Evolutionary conservation across 2,113 vertebrate genomes (phyloP).

Genomic region (Herpetotheres cachinnans): DNA sequence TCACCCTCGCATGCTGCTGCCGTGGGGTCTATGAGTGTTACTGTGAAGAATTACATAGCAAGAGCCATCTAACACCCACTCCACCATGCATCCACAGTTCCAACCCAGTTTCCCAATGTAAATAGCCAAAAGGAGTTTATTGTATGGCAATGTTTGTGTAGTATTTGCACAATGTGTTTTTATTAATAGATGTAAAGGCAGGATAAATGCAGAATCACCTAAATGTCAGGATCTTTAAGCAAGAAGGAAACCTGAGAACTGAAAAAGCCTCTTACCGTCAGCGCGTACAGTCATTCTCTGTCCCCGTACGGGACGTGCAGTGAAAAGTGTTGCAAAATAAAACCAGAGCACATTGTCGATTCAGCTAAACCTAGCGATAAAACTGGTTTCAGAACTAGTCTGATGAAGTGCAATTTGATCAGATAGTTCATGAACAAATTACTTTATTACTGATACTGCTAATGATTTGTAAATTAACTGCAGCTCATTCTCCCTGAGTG

Average conservation of each 20-base stretch:
- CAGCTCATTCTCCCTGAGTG: not conserved
- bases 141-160: not conserved
- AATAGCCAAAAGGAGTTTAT: not conserved
- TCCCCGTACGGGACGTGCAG: not conserved
- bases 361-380: conserved; percentile 19
- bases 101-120: not conserved
- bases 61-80: not conserved
- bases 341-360: not conserved
- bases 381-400: conserved; percentile 13
- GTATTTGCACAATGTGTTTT: not conserved
- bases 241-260: not conserved
- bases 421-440: conserved; percentile 11
- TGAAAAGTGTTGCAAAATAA: not conserved
- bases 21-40: not conserved
- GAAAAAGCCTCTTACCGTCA: not conserved
- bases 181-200: not conserved
- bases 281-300: not conserved
- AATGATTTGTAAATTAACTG: conserved; percentile 45
- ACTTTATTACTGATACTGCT: not conserved
- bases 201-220: not conserved
- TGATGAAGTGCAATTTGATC: conserved; percentile 25
- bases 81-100: not conserved
- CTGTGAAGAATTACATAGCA: not conserved
- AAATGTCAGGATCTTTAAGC: not conserved
- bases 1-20: not conserved